phyloP scores from a whole-genome alignment of 2,888 invertebrate species.

The Scaptodrosophila latifasciaeformis region DNA sequence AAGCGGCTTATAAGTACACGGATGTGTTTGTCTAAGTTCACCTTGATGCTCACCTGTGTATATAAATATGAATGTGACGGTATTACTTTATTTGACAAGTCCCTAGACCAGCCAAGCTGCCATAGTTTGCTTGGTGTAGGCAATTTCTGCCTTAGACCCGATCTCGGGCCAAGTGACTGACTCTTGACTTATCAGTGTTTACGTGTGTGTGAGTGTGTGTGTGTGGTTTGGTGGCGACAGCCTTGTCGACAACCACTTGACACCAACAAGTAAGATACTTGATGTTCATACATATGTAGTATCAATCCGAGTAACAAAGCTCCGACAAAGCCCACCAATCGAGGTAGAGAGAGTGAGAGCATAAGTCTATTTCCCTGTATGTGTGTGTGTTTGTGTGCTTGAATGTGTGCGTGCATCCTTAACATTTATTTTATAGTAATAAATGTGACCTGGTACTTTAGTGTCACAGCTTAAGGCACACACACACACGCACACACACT shows the following conservation, averaged over 20 bases:
- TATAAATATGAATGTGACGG: constrained; percentile 1
- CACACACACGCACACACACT: constrained; percentile 20
- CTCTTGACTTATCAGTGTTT: background rate
- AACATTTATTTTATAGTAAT: constrained; percentile 51
- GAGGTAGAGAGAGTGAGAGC: constrained; percentile 31
- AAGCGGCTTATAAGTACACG: background rate
- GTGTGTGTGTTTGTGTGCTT: constrained; percentile 4
- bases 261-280: constrained; percentile 53
- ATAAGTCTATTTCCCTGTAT: constrained; percentile 14
- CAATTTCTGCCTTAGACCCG: too few relatives aligned
- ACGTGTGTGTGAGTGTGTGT: background rate
- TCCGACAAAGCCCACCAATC: constrained; percentile 31
- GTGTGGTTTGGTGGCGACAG: constrained; percentile 28
- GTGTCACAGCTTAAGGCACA: constrained; percentile 36
- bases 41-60: constrained; percentile 1
- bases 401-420: constrained; percentile 31
- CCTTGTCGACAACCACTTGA: constrained; percentile 56
- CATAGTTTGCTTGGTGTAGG: too few relatives aligned
- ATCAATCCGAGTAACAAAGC: constrained; percentile 8
- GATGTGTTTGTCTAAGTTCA: constrained; percentile 4
- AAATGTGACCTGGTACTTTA: constrained; percentile 41
- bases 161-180: too few relatives aligned
- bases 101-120: too few relatives aligned
- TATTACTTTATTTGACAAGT: constrained; percentile 31
- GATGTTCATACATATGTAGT: constrained; percentile 37